Evolutionary conservation across 2,797 vertebrate species (phyloP), one percentile per base, ranked within the genome.

Genomic region (Neostethus bicornis): DNA sequence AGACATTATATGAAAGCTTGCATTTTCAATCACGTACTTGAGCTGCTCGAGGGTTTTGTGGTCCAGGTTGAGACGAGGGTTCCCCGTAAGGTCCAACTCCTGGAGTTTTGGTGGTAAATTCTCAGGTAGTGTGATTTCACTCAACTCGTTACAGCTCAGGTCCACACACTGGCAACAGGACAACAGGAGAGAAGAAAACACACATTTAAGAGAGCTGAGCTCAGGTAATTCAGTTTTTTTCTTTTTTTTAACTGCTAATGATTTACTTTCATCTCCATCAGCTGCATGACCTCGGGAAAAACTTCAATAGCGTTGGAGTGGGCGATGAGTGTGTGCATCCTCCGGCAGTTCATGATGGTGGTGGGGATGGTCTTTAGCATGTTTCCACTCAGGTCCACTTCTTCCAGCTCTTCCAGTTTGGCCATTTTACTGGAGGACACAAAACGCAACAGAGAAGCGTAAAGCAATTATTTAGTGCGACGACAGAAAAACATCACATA

Each of bases 231-330:
- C 3, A 0, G 10, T 1, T 10, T 25, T 12, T n/a, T n/a, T n/a
- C n/a, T n/a, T n/a, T n/a, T n/a, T n/a, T n/a, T n/a, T n/a, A n/a
- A 1, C 23, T 39, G 48, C 29, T 23, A 16, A 8, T 5, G 49
- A 19, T 81, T 81, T 81, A 97, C 97, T 90, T 98, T 99, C 91
- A 99, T 95, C 85, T 99, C 97, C 59, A 94, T 89, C 46, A 99
- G 94, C 83, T 98, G 96, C 96, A 99, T 95, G 75, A 98, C 95
- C 85, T 99, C 96, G 0, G 97, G 97, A 60, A 99, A 99, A 80
- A 97, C 96, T 85, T 97, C 95, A 1, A 99, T 95, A 80, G 94
- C 92, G 70, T 98, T 99, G 78, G 97, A 98, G 83, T 99, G 97
- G 51, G 96, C 96, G 43, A 95, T 92, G 71, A 97, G 92, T 0